Conservation (phyloP, 2,888 invertebrate genomes). For the Trissolcus brochymenae region DNA sequence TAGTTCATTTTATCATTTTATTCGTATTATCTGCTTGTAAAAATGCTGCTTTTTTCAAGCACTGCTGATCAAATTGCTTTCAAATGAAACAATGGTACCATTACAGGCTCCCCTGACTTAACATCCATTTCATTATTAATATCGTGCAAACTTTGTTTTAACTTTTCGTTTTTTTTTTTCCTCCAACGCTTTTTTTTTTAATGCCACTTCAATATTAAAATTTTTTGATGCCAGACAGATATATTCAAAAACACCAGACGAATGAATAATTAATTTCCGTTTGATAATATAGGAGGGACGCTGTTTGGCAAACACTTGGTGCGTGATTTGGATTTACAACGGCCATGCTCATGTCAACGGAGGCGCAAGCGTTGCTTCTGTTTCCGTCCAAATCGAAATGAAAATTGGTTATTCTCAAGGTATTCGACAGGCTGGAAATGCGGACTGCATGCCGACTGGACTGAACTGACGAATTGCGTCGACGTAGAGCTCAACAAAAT, state of each 20-base stretch:
- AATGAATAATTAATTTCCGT: conserved; percentile 34
- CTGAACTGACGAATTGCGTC: conserved; percentile 94
- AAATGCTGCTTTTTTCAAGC: conserved; percentile 30
- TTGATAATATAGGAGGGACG: conserved; percentile 84
- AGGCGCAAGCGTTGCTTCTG: conserved; percentile 93
- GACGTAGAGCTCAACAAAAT: conserved; percentile 93
- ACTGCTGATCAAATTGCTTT: conserved; percentile 20
- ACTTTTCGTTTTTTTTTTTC: conserved; percentile 8
- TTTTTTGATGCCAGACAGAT: too few relatives aligned
- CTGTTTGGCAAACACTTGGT: conserved; percentile 98
- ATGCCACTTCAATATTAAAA: too few relatives aligned
- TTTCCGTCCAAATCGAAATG: conserved; percentile 93
- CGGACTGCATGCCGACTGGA: conserved; percentile 98
- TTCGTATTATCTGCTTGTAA: conserved; percentile 37
- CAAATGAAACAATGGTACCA: conserved; percentile 9
- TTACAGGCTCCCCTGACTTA: conserved; percentile 3
- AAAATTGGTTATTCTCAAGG: conserved; percentile 98
- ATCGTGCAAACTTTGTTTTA: not conserved
- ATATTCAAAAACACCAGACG: too few relatives aligned
- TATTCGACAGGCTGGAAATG: conserved; percentile 99
- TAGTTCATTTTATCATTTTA: conserved; percentile 39
- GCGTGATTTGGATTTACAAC: conserved; percentile 92
- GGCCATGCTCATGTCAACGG: conserved; percentile 95
- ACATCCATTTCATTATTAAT: conserved; percentile 3
- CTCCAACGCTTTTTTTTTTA: conserved; percentile 8